These are phyloP conservation scores for Galeruca laticollis DNA, from an alignment of 2,888 invertebrate genomes.

Conservation along the genomic window DNA sequence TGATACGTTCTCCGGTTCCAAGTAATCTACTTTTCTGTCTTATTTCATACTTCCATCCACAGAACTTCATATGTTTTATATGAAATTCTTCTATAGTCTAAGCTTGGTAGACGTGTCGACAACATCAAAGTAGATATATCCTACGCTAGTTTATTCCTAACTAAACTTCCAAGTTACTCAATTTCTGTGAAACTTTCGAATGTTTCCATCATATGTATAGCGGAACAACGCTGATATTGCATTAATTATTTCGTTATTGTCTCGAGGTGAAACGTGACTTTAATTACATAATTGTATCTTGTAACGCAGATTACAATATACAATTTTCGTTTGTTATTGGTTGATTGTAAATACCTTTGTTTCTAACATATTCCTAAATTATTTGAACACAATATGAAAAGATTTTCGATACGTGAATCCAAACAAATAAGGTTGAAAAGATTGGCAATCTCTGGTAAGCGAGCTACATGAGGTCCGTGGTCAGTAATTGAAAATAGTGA, in stretches of 20 bases:
- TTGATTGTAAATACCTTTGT: too few relatives aligned
- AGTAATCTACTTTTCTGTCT: too few relatives aligned
- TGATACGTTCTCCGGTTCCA: too few relatives aligned
- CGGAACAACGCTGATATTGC: conserved; percentile 12
- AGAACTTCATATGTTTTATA: too few relatives aligned
- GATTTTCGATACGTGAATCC: too few relatives aligned
- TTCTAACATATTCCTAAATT: too few relatives aligned
- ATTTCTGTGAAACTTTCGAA: conserved; percentile 20
- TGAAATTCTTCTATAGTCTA: neutral
- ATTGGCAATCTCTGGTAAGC: too few relatives aligned
- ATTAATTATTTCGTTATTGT: conserved; percentile 23
- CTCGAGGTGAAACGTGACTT: conserved; percentile 11
- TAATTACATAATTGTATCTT: conserved; percentile 28
- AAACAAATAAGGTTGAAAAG: too few relatives aligned
- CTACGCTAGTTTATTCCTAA: neutral
- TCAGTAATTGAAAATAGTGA: too few relatives aligned
- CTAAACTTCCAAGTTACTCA: neutral
- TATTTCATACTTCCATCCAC: too few relatives aligned
- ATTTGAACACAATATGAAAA: too few relatives aligned
- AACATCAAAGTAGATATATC: neutral
- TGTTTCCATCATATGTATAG: conserved; percentile 13
- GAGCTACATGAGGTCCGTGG: too few relatives aligned
- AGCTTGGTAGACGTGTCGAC: neutral
- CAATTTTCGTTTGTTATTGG: neutral
- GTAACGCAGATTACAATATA: conserved; percentile 3